phyloP scores from a whole-genome alignment of 2,888 invertebrate species.

The Allophyes oxyacanthae region DNA sequence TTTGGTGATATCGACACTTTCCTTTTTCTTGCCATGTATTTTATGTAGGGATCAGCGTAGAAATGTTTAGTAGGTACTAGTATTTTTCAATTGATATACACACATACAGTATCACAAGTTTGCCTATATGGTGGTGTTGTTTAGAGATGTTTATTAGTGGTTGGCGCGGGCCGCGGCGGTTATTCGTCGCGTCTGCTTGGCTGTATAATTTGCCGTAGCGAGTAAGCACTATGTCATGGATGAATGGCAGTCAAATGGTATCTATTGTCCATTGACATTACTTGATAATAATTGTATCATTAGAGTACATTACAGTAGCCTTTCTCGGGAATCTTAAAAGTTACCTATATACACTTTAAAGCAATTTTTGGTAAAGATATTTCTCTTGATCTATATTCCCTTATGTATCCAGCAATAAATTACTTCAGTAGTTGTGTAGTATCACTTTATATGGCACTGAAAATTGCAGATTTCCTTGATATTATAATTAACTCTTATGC shows the following conservation, averaged over 20 bases:
- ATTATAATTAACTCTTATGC: constrained; percentile 34
- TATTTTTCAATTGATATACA: constrained; percentile 87
- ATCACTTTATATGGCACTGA: constrained; percentile 79
- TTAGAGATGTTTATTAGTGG: constrained; percentile 84
- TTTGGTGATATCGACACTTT: constrained; percentile 82
- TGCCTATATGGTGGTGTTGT: constrained; percentile 84
- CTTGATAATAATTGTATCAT: constrained; percentile 89
- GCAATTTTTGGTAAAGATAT: constrained; percentile 88
- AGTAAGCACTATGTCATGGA: constrained; percentile 85
- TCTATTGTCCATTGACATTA: constrained; percentile 89
- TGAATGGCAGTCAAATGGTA: constrained; percentile 87
- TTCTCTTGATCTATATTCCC: constrained; percentile 89
- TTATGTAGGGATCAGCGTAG: constrained; percentile 86
- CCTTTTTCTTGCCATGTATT: constrained; percentile 88
- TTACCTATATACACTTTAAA: constrained; percentile 89
- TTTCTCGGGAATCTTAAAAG: constrained; percentile 88
- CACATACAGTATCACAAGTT: constrained; percentile 83
- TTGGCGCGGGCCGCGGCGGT: constrained; percentile 72
- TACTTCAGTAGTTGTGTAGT: constrained; percentile 87
- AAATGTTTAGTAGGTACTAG: constrained; percentile 83
- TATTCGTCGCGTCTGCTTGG: constrained; percentile 78
- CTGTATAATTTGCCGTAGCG: constrained; percentile 87
- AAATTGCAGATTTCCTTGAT: constrained; percentile 60
- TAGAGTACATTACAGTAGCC: constrained; percentile 89
- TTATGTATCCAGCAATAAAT: constrained; percentile 89